These are phyloP conservation scores for Drosophila atroscutellata DNA, from an alignment of 2,888 invertebrate genomes.

Conservation along the genomic window DNA sequence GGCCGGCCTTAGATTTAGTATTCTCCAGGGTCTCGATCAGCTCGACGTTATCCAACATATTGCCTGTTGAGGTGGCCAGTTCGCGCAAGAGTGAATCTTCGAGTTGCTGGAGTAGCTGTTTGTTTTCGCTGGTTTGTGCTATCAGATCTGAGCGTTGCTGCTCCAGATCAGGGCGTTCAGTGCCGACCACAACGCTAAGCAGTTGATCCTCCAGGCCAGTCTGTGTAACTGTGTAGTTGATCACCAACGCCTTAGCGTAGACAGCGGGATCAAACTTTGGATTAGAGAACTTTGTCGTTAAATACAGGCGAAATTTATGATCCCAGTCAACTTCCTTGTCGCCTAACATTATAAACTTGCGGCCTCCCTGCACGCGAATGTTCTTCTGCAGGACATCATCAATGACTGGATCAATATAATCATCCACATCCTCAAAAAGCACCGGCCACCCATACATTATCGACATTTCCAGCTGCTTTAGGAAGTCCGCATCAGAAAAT, in stretches of 20 bases:
- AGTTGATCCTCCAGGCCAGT: slow-evolving; percentile 95
- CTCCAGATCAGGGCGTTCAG: slow-evolving; percentile 94
- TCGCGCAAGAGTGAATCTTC: slow-evolving; percentile 94
- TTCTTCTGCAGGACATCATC: slow-evolving; percentile 95
- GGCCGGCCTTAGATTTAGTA: slow-evolving; percentile 93
- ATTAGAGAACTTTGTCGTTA: slow-evolving; percentile 95
- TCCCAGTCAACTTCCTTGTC: slow-evolving; percentile 96
- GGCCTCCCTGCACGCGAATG: slow-evolving; percentile 90
- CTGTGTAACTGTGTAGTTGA: slow-evolving; percentile 95
- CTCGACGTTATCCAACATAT: slow-evolving; percentile 96
- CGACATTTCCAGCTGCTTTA: slow-evolving; percentile 94
- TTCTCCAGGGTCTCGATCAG: slow-evolving; percentile 94
- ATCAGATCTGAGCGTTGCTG: slow-evolving; percentile 94
- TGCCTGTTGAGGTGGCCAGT: slow-evolving; percentile 93
- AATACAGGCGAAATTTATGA: slow-evolving; percentile 93
- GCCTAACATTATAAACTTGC: slow-evolving; percentile 93
- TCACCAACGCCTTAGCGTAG: slow-evolving; percentile 94
- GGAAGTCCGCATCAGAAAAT: slow-evolving; percentile 93
- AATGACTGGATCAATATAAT: slow-evolving; percentile 96
- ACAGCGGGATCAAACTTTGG: slow-evolving; percentile 94
- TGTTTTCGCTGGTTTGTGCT: slow-evolving; percentile 93
- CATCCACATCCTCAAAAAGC: slow-evolving; percentile 95
- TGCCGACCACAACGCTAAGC: slow-evolving; percentile 94
- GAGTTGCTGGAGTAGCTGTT: slow-evolving; percentile 91
- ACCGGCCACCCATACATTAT: slow-evolving; percentile 95